Percentiles rank a stretch among this genome's conserved stretches.
Conservation (phyloP, 2,888 invertebrate species). For the Drosophila cognata region DNA sequence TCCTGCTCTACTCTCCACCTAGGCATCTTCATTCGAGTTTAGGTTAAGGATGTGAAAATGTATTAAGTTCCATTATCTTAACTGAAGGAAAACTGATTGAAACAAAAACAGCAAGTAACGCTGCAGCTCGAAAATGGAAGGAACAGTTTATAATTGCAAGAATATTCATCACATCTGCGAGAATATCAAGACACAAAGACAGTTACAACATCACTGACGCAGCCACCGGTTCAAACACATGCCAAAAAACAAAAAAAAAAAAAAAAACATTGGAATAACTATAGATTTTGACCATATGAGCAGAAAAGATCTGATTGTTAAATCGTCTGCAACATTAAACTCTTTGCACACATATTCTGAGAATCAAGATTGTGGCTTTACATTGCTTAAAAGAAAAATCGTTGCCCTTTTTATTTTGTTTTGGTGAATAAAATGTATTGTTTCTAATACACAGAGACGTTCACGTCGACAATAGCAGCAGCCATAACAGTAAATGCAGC, state of each 20-base stretch:
- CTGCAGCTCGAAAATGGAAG: background rate
- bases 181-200: background rate
- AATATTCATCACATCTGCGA: background rate
- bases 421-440: constrained; percentile 18
- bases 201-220: background rate
- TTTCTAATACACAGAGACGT: constrained; percentile 15
- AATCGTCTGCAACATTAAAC: background rate
- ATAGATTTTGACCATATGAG: background rate
- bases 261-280: background rate
- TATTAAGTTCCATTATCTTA: background rate
- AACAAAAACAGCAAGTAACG: background rate
- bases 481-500: constrained; percentile 52
- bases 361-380: background rate
- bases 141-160: background rate
- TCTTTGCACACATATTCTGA: background rate
- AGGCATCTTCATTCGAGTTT: background rate
- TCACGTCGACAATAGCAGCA: background rate
- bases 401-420: constrained; percentile 19
- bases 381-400: constrained; percentile 2
- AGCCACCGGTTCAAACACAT: background rate
- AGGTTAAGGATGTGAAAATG: background rate
- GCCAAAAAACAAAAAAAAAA: background rate
- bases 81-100: background rate
- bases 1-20: background rate
- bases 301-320: background rate